phyloP scores from a whole-genome alignment of 2,113 vertebrate genomes.

The Alligator mississippiensis region DNA sequence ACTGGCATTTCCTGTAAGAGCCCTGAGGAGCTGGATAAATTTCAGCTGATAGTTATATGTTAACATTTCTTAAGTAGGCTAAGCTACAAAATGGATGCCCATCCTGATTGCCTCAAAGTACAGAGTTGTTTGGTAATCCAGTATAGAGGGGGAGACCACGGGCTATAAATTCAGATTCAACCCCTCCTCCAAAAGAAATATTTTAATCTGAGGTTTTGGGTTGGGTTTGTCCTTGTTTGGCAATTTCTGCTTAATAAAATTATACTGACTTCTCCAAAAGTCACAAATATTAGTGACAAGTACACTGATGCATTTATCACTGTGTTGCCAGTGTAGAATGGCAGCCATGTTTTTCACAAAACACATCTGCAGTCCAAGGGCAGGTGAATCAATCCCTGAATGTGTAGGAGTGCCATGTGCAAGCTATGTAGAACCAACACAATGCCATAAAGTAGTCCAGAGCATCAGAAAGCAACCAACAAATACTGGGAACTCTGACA shows the following conservation, averaged over 20 bases:
- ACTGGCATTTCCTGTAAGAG: background rate
- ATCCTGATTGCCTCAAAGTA: background rate
- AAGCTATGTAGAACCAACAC: background rate
- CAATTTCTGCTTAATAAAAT: background rate
- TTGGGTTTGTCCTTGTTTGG: fast-evolving
- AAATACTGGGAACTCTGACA: background rate
- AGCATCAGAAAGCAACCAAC: background rate
- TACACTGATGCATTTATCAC: fast-evolving
- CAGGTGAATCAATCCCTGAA: fast-evolving
- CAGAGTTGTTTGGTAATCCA: fast-evolving
- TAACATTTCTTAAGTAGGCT: background rate
- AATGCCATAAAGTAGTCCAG: background rate
- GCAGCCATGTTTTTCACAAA: background rate
- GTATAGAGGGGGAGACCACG: fast-evolving
- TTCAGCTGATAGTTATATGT: background rate
- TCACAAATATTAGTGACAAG: too few species aligned
- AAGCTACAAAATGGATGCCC: background rate
- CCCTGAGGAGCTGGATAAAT: background rate
- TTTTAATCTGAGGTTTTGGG: background rate
- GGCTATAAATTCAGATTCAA: background rate
- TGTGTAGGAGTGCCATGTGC: background rate
- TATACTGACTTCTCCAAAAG: background rate
- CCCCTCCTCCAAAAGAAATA: background rate
- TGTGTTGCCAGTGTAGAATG: background rate
- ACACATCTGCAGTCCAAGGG: background rate